These are phyloP conservation scores for Bagarius yarrelli DNA, from an alignment of 2,113 vertebrate genomes.

Conservation along the genomic window DNA sequence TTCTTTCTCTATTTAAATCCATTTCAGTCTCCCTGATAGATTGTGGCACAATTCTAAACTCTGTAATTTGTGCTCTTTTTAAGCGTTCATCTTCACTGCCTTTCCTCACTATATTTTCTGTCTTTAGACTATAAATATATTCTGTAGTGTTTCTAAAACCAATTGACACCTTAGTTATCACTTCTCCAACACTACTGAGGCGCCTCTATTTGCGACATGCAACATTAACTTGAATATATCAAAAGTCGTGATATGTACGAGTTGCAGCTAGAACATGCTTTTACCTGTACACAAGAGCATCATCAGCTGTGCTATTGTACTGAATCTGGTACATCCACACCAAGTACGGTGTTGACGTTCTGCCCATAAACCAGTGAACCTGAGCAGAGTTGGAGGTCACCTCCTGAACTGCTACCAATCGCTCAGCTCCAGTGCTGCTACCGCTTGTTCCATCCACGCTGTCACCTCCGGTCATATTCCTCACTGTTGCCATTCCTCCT, in stretches of 20 bases:
- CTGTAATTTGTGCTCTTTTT: constrained; percentile 53
- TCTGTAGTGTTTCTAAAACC: constrained; percentile 27
- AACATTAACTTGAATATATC: not conserved
- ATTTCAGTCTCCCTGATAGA: constrained; percentile 48
- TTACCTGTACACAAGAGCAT: constrained; percentile 77
- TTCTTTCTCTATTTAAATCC: constrained; percentile 45
- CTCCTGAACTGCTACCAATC: constrained; percentile 75
- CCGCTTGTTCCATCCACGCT: constrained; percentile 47
- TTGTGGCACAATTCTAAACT: constrained; percentile 48
- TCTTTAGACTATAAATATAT: constrained; percentile 31
- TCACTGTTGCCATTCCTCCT: constrained; percentile 60
- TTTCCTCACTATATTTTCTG: constrained; percentile 27
- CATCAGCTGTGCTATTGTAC: constrained; percentile 73
- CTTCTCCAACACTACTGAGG: not conserved
- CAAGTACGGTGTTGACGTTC: constrained; percentile 64
- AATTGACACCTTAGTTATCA: constrained; percentile 9
- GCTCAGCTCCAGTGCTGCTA: constrained; percentile 50
- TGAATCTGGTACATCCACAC: constrained; percentile 83
- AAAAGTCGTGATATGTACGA: not conserved
- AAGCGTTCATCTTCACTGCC: constrained; percentile 45
- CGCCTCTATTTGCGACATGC: constrained; percentile 24
- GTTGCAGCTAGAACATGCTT: constrained; percentile 24
- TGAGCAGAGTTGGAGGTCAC: constrained; percentile 83
- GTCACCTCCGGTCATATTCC: constrained; percentile 52
- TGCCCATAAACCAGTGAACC: constrained; percentile 80